Percentiles rank a stretch among this genome's conserved stretches.
phyloP scores from a whole-genome alignment of 1,140 invertebrate genomes.

The Drosophila oshimai region DNA sequence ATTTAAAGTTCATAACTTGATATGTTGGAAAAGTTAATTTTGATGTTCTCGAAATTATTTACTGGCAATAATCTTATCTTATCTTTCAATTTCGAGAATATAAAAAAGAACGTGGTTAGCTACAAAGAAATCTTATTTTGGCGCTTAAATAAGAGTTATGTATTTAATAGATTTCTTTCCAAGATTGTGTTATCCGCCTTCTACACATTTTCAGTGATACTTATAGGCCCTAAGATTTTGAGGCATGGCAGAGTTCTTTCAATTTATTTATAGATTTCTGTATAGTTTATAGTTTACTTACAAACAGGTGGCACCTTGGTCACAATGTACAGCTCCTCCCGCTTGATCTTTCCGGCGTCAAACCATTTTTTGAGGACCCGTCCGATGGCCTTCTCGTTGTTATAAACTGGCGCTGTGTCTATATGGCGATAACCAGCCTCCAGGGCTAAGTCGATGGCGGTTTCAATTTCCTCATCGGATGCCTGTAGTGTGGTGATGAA shows the following conservation, averaged over 20 bases:
- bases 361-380: conserved; percentile 89
- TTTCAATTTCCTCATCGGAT: conserved; percentile 88
- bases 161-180: background rate
- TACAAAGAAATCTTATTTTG: too few relatives aligned
- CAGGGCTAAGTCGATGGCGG: conserved; percentile 86
- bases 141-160: background rate
- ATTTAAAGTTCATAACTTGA: background rate
- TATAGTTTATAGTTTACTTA: conserved; percentile 11
- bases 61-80: background rate
- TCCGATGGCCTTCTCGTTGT: conserved; percentile 92
- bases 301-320: conserved; percentile 88
- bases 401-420: conserved; percentile 91
- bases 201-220: too few relatives aligned
- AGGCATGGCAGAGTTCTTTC: too few relatives aligned
- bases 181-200: too few relatives aligned
- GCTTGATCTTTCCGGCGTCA: conserved; percentile 86
- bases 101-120: too few relatives aligned
- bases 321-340: conserved; percentile 91
- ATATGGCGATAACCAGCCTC: conserved; percentile 87
- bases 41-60: background rate
- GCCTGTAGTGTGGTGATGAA: conserved; percentile 83
- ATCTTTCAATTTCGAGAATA: background rate
- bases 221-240: too few relatives aligned
- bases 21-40: background rate
- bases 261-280: background rate